phyloP scores from a whole-genome alignment of 1,140 invertebrate species.

The Kradibia gibbosae region DNA sequence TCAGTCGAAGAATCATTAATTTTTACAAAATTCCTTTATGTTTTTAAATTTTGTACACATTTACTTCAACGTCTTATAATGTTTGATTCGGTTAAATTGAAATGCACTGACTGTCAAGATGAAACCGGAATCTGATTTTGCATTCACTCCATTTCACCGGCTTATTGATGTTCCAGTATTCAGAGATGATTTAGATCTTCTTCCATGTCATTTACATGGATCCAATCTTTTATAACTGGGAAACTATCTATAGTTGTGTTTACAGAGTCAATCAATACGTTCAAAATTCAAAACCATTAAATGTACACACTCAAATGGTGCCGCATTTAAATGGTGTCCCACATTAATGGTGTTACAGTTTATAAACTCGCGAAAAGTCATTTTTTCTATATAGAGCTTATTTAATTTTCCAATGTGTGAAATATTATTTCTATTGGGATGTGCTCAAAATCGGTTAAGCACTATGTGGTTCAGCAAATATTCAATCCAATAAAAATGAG shows the following conservation, averaged over 20 bases:
- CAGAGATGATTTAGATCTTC: neutral
- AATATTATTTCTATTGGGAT: neutral
- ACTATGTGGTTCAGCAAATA: neutral
- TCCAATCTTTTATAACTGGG: neutral
- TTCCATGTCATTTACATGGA: neutral
- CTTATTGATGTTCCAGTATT: neutral
- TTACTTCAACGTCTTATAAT: neutral
- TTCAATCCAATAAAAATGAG: neutral
- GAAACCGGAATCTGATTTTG: neutral
- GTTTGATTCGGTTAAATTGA: neutral
- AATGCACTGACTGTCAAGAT: neutral
- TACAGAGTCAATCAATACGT: neutral
- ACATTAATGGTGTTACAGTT: too few species aligned
- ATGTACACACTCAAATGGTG: neutral
- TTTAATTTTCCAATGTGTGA: neutral
- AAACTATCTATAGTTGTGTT: too few species aligned
- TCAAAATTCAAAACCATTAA: neutral
- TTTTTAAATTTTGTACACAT: neutral
- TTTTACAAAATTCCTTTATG: too few species aligned
- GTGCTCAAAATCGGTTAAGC: neutral
- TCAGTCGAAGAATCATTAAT: too few species aligned
- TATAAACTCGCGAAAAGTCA: too few species aligned
- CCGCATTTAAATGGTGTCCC: too few species aligned
- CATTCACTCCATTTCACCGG: neutral
- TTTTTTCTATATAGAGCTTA: neutral